These are phyloP conservation scores for Climacteris rufus DNA, from an alignment of 2,113 vertebrate genomes.

Conservation along the genomic window DNA sequence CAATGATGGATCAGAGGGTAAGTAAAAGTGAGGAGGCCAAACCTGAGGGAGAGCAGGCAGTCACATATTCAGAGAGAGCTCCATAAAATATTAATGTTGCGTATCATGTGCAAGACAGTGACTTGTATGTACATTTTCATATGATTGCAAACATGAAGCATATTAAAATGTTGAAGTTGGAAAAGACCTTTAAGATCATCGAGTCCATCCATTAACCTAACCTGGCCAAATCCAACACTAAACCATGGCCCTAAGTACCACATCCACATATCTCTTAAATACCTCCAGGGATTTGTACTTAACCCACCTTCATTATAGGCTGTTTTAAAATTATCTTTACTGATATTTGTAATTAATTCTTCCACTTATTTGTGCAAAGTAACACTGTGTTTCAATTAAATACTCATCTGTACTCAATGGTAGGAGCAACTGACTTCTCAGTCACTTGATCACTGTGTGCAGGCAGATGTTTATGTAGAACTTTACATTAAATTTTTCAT, in stretches of 20 bases:
- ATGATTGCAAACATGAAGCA: no score
- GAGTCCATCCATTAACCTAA: not conserved
- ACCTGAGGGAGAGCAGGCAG: not conserved
- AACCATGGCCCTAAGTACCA: not conserved
- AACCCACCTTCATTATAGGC: accelerated
- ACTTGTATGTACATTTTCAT: not conserved
- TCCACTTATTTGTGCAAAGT: not conserved
- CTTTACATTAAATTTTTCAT: not conserved
- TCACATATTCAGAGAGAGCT: not conserved
- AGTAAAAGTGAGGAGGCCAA: not conserved
- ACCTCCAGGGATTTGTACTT: accelerated
- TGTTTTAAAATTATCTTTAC: not conserved
- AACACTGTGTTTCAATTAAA: not conserved
- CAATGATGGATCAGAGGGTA: not conserved
- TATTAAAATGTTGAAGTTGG: not conserved
- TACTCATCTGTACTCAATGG: not conserved
- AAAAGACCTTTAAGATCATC: not conserved
- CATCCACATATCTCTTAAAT: not conserved
- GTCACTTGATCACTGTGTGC: no score
- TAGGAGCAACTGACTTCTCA: not conserved
- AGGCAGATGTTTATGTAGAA: not conserved
- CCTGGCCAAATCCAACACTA: not conserved
- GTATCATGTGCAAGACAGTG: not conserved
- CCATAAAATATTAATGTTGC: not conserved
- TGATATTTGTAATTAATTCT: not conserved